Evolutionary conservation across 2,888 invertebrate species (phyloP).

Genomic region (Liodrosophila aerea): DNA sequence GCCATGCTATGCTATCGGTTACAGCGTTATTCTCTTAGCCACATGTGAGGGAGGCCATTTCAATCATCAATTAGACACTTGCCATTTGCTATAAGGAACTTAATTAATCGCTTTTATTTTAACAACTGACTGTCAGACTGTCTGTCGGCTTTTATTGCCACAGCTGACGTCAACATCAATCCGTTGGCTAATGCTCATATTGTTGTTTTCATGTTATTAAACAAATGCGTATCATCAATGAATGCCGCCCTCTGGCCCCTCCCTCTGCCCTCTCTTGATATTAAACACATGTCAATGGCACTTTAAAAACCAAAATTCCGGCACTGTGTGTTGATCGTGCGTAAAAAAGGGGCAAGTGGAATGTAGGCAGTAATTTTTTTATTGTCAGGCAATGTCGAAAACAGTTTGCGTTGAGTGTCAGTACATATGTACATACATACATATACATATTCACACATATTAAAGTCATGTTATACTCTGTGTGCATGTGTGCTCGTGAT

Average conservation of each 20-base stretch:
- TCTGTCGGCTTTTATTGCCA: conserved; percentile 31
- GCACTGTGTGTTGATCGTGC: conserved; percentile 45
- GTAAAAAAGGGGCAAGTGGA: conserved; percentile 33
- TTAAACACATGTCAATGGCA: conserved; percentile 68
- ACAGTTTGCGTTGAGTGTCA: conserved; percentile 59
- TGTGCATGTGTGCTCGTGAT: conserved; percentile 42
- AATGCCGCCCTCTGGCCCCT: conserved; percentile 1
- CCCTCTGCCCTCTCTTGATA: background rate
- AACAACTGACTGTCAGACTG: conserved; percentile 31
- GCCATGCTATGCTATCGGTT: conserved; percentile 37
- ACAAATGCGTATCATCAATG: conserved; percentile 48
- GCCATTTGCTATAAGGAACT: conserved; percentile 58
- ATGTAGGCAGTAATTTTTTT: conserved; percentile 66
- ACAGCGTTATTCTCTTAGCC: conserved; percentile 9
- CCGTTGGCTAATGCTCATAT: conserved; percentile 33
- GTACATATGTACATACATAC: conserved; percentile 36
- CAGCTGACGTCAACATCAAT: conserved; percentile 56
- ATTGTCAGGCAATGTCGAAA: conserved; percentile 52
- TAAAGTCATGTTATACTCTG: conserved; percentile 49
- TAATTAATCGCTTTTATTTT: conserved; percentile 66
- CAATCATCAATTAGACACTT: conserved; percentile 62
- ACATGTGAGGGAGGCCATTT: conserved; percentile 10
- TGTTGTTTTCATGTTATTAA: conserved; percentile 34
- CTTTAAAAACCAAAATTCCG: conserved; percentile 40
- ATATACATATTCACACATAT: no score